Conservation (phyloP, 2,113 vertebrate species). For the Cochlearius cochlearius region DNA sequence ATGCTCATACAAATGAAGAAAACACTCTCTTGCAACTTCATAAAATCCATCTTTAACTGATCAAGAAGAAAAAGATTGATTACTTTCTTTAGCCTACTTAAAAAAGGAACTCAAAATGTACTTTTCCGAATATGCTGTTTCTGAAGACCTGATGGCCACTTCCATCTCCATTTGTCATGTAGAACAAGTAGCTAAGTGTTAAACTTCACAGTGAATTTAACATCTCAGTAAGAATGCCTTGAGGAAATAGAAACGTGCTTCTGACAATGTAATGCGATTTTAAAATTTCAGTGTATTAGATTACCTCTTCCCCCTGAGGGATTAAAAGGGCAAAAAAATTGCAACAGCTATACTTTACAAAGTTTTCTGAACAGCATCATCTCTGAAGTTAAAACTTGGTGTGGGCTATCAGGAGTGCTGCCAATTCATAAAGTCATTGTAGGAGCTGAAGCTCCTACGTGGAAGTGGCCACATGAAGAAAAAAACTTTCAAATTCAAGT, state of each 20-base stretch:
- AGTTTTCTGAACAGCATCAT: background rate
- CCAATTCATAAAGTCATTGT: background rate
- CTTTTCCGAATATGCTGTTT: background rate
- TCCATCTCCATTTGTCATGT: background rate
- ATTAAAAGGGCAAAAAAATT: background rate
- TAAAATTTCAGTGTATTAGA: slow-evolving; percentile 20
- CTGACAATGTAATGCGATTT: slow-evolving; percentile 5
- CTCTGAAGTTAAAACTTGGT: background rate
- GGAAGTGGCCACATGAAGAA: background rate
- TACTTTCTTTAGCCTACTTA: background rate
- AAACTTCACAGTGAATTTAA: slow-evolving; percentile 33
- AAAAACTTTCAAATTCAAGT: background rate
- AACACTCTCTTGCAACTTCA: background rate
- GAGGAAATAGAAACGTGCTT: background rate
- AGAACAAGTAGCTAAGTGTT: slow-evolving; percentile 15
- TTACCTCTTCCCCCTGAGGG: background rate
- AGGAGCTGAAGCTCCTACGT: background rate
- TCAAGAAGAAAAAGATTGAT: background rate
- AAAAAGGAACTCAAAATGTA: background rate
- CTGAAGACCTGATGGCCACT: background rate
- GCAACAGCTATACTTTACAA: background rate
- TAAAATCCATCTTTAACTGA: background rate
- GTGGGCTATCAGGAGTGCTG: background rate
- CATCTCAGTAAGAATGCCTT: background rate
- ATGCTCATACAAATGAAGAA: background rate